Percentiles rank a stretch among this genome's conserved stretches.
Conservation (phyloP, 2,113 vertebrate species). For the Phalacrocorax pelagicus region DNA sequence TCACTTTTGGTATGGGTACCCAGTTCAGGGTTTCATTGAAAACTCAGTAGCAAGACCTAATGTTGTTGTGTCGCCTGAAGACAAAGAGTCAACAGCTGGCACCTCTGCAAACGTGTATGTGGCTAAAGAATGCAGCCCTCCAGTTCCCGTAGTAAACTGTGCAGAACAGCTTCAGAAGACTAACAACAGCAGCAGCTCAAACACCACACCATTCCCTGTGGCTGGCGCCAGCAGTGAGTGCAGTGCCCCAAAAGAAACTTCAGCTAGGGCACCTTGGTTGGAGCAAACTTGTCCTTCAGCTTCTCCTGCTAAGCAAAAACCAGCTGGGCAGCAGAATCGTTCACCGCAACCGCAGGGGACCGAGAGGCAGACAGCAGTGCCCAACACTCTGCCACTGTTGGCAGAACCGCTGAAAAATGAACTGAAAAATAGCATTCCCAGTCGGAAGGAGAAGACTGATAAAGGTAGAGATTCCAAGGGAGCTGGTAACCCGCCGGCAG, state of each 20-base stretch:
- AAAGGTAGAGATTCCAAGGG: constrained; percentile 59
- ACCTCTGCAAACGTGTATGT: constrained; percentile 23
- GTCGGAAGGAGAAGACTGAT: constrained; percentile 66
- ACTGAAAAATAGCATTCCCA: neutral
- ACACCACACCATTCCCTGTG: neutral
- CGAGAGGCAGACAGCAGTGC: neutral
- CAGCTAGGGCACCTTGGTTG: constrained; percentile 25
- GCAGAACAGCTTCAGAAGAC: constrained; percentile 53
- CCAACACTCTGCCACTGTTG: neutral
- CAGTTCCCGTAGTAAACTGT: neutral
- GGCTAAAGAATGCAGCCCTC: constrained; percentile 59
- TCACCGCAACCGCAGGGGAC: neutral
- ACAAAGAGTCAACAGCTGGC: constrained; percentile 53
- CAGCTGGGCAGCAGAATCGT: neutral
- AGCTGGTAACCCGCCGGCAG: neutral
- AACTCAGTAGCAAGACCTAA: constrained; percentile 73
- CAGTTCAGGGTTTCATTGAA: constrained; percentile 78
- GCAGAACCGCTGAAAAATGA: constrained; percentile 39
- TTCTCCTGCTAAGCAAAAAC: constrained; percentile 25
- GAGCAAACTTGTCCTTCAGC: neutral
- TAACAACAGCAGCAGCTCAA: neutral
- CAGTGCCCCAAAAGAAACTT: neutral
- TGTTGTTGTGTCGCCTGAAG: constrained; percentile 70
- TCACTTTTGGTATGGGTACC: constrained; percentile 77
- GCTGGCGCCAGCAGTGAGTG: neutral